phyloP scores from a whole-genome alignment of 2,113 vertebrate species.

The Zonotrichia leucophrys region DNA sequence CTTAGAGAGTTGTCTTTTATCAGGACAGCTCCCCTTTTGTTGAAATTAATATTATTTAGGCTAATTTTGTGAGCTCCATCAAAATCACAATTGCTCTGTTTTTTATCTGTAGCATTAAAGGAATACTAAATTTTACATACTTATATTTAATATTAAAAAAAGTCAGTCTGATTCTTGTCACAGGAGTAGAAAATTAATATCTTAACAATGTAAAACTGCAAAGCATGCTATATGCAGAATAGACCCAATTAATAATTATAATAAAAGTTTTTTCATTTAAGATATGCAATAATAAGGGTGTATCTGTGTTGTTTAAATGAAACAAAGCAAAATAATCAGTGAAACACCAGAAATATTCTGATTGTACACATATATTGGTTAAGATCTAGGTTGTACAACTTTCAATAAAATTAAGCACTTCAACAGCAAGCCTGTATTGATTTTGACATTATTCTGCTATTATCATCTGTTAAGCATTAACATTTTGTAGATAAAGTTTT shows the following conservation, averaged over 20 bases:
- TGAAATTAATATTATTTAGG: slow-evolving; percentile 88
- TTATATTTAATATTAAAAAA: slow-evolving; percentile 56
- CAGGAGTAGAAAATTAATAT: slow-evolving; percentile 35
- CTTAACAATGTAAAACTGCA: slow-evolving; percentile 31
- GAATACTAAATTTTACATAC: slow-evolving; percentile 53
- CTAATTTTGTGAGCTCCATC: slow-evolving; percentile 78
- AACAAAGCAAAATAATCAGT: slow-evolving; percentile 28
- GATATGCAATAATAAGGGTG: neutral
- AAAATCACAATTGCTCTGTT: slow-evolving; percentile 78
- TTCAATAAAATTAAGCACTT: slow-evolving; percentile 69
- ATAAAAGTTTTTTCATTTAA: slow-evolving; percentile 2
- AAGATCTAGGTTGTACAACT: slow-evolving; percentile 70
- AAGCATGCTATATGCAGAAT: neutral
- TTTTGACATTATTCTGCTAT: slow-evolving; percentile 74
- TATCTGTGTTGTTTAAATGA: neutral
- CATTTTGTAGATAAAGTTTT: slow-evolving; percentile 74
- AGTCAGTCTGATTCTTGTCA: slow-evolving; percentile 45
- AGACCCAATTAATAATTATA: neutral
- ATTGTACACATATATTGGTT: slow-evolving; percentile 68
- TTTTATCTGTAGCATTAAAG: slow-evolving; percentile 70
- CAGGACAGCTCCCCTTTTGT: slow-evolving; percentile 82
- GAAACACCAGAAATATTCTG: slow-evolving; percentile 31
- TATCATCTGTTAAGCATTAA: slow-evolving; percentile 57
- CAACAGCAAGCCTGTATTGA: slow-evolving; percentile 59
- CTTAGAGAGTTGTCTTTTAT: slow-evolving; percentile 85